Evolutionary conservation across 2,888 invertebrate species (phyloP).

Genomic region (Netelia inedita): DNA sequence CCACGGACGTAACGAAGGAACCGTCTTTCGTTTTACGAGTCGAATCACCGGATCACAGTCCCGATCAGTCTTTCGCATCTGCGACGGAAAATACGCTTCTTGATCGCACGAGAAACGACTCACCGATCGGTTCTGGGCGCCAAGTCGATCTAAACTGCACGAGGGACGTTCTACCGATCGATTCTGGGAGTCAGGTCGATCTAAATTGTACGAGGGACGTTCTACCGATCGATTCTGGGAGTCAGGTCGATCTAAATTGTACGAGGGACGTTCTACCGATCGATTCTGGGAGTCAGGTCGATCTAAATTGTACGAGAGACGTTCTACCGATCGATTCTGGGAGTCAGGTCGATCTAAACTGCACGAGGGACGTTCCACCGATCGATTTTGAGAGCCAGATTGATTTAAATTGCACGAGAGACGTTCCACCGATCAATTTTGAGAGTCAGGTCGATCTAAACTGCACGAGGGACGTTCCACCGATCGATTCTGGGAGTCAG

Average conservation of each 20-base stretch:
- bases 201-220: not conserved
- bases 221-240: not conserved
- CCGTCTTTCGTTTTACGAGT: conserved; percentile 37
- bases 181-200: not conserved
- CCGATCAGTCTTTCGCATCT: conserved; percentile 79
- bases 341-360: not conserved
- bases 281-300: not conserved
- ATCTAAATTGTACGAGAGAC: not conserved
- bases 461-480: not conserved
- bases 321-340: not conserved
- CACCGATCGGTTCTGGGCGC: not conserved
- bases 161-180: not conserved
- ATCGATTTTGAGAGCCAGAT: not conserved
- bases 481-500: conserved; percentile 44
- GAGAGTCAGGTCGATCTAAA: not conserved
- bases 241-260: not conserved
- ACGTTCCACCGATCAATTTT: not conserved
- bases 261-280: not conserved
- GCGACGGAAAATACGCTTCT: conserved; percentile 73
- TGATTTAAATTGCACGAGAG: not conserved
- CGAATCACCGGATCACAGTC: conserved; percentile 73
- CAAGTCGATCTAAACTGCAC: not conserved
- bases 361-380: not conserved
- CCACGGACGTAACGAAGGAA: conserved; percentile 43
- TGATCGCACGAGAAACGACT: conserved; percentile 54